Conservation (phyloP, 2,113 vertebrate species). For the Pleuronectes platessa region DNA sequence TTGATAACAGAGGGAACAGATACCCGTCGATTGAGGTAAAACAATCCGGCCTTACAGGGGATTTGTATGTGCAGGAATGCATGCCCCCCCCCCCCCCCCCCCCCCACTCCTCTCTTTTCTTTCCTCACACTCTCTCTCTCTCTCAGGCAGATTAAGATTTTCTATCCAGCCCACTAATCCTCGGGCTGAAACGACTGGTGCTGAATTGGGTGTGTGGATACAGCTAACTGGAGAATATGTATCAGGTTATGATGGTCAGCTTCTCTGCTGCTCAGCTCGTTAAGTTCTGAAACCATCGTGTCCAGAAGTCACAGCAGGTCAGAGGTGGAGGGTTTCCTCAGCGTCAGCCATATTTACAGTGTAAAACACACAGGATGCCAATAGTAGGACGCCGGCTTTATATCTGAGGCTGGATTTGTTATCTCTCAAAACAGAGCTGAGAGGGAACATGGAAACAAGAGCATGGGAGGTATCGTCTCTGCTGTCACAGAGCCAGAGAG, state of each 20-base stretch:
- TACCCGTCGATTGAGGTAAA: constrained; percentile 53
- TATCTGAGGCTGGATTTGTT: constrained; percentile 65
- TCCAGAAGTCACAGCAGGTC: constrained; percentile 41
- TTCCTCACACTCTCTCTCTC: constrained; percentile 18
- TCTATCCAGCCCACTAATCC: constrained; percentile 59
- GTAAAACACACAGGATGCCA: constrained; percentile 11
- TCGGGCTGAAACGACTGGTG: constrained; percentile 45
- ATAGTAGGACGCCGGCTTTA: constrained; percentile 14
- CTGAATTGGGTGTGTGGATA: constrained; percentile 33
- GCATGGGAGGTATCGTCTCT: constrained; percentile 67
- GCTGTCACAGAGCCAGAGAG: constrained; percentile 56
- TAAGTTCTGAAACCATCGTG: constrained; percentile 19
- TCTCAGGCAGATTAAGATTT: constrained; percentile 70
- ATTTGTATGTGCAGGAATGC: constrained; percentile 63
- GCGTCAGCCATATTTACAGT: constrained; percentile 22
- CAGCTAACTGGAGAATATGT: constrained; percentile 46
- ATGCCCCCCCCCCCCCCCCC: neutral
- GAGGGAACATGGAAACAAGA: constrained; percentile 47
- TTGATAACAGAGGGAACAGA: constrained; percentile 76
- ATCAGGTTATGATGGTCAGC: constrained; percentile 29
- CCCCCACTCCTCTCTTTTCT: constrained; percentile 15
- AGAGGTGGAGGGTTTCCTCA: constrained; percentile 20
- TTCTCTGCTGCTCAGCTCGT: constrained; percentile 19
- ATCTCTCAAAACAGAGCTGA: constrained; percentile 69
- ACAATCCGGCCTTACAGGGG: constrained; percentile 21